Conservation (phyloP, 2,888 invertebrate genomes). For the Orthosia gothica region DNA sequence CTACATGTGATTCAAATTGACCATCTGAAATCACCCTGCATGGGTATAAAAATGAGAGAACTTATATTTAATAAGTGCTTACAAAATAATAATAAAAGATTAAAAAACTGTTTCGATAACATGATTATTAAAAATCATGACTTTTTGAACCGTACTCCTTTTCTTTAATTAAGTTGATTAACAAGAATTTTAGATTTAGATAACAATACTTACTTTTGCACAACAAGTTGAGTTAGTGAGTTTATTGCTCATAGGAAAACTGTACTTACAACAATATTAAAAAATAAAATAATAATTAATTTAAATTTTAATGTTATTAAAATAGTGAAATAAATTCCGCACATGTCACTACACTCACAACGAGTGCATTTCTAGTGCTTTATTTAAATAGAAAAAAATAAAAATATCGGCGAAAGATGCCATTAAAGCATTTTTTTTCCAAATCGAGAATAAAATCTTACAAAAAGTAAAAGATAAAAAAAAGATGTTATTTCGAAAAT, state of each 20-base stretch:
- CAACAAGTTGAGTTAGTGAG: neutral
- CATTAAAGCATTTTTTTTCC: conserved; percentile 15
- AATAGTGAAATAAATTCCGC: conserved; percentile 50
- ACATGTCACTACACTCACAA: conserved; percentile 35
- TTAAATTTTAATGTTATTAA: neutral
- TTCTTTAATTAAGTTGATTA: conserved; percentile 14
- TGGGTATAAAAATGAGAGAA: neutral
- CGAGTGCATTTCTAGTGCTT: conserved; percentile 59
- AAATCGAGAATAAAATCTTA: conserved; percentile 24
- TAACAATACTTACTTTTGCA: conserved; percentile 7
- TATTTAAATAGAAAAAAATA: conserved; percentile 44
- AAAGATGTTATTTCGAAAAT: neutral
- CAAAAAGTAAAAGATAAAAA: conserved; percentile 10
- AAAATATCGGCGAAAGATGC: conserved; percentile 46
- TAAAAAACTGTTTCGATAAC: neutral
- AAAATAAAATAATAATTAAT: neutral
- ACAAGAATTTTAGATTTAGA: neutral
- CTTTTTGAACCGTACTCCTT: neutral
- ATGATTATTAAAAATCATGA: neutral
- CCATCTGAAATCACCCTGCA: neutral
- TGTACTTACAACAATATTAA: neutral
- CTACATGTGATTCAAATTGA: neutral
- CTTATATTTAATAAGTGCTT: neutral
- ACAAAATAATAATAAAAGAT: neutral
- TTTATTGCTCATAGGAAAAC: neutral